Conservation (phyloP, 1,140 invertebrate genomes). For the Archivesica marissinica region DNA sequence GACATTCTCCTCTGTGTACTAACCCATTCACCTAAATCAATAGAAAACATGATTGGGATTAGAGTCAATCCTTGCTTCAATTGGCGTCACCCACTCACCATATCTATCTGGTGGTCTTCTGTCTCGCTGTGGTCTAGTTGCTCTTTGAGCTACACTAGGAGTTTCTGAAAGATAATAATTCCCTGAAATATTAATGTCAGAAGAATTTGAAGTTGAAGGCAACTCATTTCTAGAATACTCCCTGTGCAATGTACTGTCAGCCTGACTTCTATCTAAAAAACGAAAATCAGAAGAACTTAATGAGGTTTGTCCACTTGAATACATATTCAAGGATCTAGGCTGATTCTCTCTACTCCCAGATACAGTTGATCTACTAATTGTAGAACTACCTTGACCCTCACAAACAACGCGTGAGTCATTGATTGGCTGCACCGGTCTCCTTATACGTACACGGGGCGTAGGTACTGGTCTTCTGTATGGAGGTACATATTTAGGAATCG, state of each 20-base stretch:
- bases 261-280: neutral
- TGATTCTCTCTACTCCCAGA: no score
- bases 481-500: neutral
- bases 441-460: neutral
- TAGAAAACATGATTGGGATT: neutral
- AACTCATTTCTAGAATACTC: neutral
- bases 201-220: neutral
- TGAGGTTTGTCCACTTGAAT: neutral
- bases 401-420: neutral
- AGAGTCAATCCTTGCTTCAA: neutral
- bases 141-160: neutral
- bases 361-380: neutral
- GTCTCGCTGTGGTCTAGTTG: neutral
- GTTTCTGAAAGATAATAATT: neutral
- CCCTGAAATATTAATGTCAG: no score
- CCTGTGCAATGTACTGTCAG: no score
- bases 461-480: neutral
- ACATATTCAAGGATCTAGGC: no score
- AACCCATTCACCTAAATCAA: neutral
- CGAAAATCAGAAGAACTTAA: neutral
- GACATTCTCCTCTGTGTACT: neutral
- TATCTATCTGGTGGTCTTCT: neutral
- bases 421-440: neutral
- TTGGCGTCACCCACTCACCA: neutral
- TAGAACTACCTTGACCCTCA: neutral